These are phyloP conservation scores for Eolophus roseicapilla DNA, from an alignment of 2,113 vertebrate species.

Conservation along the genomic window DNA sequence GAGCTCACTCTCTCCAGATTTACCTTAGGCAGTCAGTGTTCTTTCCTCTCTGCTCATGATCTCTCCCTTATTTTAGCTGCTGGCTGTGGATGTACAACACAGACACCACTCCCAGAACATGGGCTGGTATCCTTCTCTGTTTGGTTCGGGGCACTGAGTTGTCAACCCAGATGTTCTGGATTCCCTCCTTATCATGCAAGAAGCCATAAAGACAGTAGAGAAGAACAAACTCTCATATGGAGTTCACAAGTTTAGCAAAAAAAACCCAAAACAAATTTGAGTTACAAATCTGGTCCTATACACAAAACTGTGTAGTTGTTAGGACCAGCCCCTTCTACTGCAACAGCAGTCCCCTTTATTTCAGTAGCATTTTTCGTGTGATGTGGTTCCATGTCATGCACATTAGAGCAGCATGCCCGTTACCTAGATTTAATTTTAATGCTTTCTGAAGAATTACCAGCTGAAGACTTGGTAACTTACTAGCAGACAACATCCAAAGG, in stretches of 20 bases:
- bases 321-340: not conserved
- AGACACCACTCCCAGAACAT: not conserved
- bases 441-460: constrained; percentile 2
- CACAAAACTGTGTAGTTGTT: not conserved
- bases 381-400: not conserved
- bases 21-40: not conserved
- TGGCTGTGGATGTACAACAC: not conserved
- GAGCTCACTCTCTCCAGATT: not conserved
- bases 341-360: not conserved
- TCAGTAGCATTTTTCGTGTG: not conserved
- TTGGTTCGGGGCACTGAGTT: not conserved
- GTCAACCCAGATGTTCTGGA: not conserved
- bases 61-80: not conserved
- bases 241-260: not conserved
- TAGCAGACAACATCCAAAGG: not conserved
- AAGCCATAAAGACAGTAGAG: not conserved
- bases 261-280: not conserved
- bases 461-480: not conserved
- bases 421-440: not conserved
- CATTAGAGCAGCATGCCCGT: not conserved
- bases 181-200: not conserved
- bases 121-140: not conserved
- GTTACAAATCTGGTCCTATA: not conserved
- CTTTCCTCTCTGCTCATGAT: not conserved
- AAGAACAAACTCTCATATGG: not conserved